Conservation (phyloP, 2,888 invertebrate genomes). For the Taphrorychus bicolor region DNA sequence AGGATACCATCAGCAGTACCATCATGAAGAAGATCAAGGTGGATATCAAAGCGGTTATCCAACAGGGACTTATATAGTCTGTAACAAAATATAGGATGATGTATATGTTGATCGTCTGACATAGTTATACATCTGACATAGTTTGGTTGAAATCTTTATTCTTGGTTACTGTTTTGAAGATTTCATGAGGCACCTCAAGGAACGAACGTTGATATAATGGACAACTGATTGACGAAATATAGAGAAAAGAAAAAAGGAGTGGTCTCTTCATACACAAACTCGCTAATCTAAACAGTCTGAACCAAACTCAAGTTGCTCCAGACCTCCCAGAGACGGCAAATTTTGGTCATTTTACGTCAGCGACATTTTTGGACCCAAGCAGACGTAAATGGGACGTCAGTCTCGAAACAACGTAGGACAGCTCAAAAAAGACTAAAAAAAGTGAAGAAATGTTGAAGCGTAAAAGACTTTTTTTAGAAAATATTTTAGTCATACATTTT, state of each 20-base stretch:
- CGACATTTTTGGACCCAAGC: background rate
- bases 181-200: too few species aligned
- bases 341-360: background rate
- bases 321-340: background rate
- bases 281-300: too few species aligned
- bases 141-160: too few species aligned
- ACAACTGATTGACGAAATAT: too few species aligned
- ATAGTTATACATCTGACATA: too few species aligned
- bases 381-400: background rate
- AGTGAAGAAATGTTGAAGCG: too few species aligned
- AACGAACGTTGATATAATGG: too few species aligned
- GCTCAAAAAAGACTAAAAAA: background rate
- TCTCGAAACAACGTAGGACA: background rate
- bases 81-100: constrained; percentile 36
- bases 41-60: constrained; percentile 50
- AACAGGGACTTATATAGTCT: constrained; percentile 55
- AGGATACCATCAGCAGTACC: constrained; percentile 46
- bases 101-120: background rate
- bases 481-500: too few species aligned
- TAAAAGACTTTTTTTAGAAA: too few species aligned
- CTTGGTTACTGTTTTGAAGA: too few species aligned
- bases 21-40: constrained; percentile 50
- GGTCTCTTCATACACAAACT: too few species aligned
- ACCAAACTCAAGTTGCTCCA: background rate
- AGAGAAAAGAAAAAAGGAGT: too few species aligned